A percentile compares a stretch with the other conserved stretches of the same genome.
Evolutionary conservation across 2,113 vertebrate species (phyloP).

Genomic region (Falco punctatus): DNA sequence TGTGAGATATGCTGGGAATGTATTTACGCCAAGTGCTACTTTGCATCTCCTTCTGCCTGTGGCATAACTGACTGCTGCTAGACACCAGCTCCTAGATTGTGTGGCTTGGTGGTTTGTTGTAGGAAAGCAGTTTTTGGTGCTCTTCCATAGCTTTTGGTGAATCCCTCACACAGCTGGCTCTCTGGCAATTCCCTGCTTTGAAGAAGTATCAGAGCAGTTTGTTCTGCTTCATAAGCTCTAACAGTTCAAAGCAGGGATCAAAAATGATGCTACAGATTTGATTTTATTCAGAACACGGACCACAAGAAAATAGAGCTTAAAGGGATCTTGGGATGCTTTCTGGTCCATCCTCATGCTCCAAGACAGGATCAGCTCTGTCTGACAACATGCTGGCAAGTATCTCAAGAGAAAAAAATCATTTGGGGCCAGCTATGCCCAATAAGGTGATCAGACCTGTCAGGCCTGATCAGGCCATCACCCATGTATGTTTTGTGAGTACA

Average conservation of each 20-base stretch:
- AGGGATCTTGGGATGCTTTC: neutral
- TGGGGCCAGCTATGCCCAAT: neutral
- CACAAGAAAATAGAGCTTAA: neutral
- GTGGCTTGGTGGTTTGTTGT: neutral
- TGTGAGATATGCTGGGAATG: neutral
- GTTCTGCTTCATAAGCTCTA: neutral
- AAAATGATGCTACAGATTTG: neutral
- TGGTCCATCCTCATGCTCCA: neutral
- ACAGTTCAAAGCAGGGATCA: neutral
- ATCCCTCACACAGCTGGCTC: neutral
- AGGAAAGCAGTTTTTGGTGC: neutral
- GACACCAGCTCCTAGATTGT: neutral
- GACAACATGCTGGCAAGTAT: neutral
- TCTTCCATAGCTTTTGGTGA: neutral
- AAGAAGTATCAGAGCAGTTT: neutral
- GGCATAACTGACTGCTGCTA: rapidly evolving
- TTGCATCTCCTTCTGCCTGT: neutral
- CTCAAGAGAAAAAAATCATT: neutral
- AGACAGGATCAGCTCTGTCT: neutral
- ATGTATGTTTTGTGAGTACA: neutral
- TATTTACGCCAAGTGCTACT: neutral
- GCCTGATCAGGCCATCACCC: no score
- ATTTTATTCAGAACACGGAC: neutral
- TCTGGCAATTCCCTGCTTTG: neutral
- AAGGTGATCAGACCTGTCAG: neutral